Evolutionary conservation across 2,113 vertebrate species (phyloP), one percentile per base, ranked within the genome.

Genomic region (Ceratotherium simum): DNA sequence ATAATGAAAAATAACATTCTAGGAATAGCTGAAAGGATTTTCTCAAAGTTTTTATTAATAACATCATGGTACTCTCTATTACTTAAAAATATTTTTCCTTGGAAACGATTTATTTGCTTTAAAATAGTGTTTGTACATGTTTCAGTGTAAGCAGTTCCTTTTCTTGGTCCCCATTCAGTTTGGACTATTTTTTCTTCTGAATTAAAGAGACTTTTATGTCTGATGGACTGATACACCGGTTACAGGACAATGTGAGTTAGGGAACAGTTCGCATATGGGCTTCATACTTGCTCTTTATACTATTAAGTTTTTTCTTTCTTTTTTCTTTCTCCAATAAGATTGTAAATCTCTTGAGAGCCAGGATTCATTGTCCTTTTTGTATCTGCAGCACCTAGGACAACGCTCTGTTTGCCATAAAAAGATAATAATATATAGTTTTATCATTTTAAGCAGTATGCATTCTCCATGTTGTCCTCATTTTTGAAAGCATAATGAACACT

Each of bases 21-120:
- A 80, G 62, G 72, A 0, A 39, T 1, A 93, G 31, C 18, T 91
- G 21, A 48, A 48, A 88, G 79, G 29, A 16, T 33, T 85, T 76
- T 78, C 78, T 75, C 33, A 33, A 90, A 29, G 33, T 73, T 92
- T 90, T 90, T 79, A 78, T 29, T 81, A 78, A 67, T 92, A 33
- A 86, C n/a, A 75, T 90, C n/a, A 46, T 56, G 42, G 2, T 48
- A 87, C 20, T 84, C 73, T 20, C 23, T 48, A 78, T 89, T 54
- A 85, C 8, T 79, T 80, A 16, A 95, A 90, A 86, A n/a, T 70
- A 65, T 5, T 67, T 95, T 85, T 86, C 42, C 51, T 75, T 14
- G 10, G 81, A 92, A 82, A 82, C 29, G 9, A 65, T 84, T 39
- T 75, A 86, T 95, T 83, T 90, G 36, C 39, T 93, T 96, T 90